Evolutionary conservation across 2,113 vertebrate genomes (phyloP), one percentile per base, ranked within the genome.

Genomic region (Etia nguti): DNA sequence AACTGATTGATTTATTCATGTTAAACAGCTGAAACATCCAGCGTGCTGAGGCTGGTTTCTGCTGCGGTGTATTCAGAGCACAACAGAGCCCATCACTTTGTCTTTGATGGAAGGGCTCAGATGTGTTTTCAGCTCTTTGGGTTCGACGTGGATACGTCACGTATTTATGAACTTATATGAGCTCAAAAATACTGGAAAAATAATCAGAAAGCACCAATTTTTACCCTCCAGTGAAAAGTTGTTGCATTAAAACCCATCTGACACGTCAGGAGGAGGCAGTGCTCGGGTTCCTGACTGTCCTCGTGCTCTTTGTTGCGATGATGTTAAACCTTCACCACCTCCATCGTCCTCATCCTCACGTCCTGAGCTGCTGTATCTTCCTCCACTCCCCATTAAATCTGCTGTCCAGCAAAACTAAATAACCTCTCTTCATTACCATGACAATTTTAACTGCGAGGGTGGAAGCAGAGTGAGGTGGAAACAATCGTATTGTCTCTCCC

Each of bases 381-480:
- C 85, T 86, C 59, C 65, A n/a, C 85, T 8, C 6, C 82, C 84
- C 48, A 55, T 6, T 18, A 41, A 7, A 84, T 86, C 86, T 84
- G 84, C 85, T 3, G 87, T 79, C 79, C 83, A 2, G 88, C 62
- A 54, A 81, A 89, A 50, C 18, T 38, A 5, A 77, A 52, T 20
- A 1, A 90, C 34, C 79, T 75, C 73, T 57, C 92, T 82, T 93
- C 92, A 93, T 94, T 93, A 87, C 26, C 93, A 93, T 93, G 85
- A 92, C 91, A 88, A 92, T 94, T 91, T 93, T 90, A 91, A 92
- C 73, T 82, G 92, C 18, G 83, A 94, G 89, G 92, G 91, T 85
- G 88, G 89, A 93, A 92, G 85, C 90, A 91, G 90, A 91, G 86
- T 89, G 91, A 90, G 90, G 85, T 87, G 88, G 92, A 89, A 92